Evolutionary conservation across 2,113 vertebrate species (phyloP), one percentile per base, ranked within the genome.

Genomic region (Taxidea taxus): DNA sequence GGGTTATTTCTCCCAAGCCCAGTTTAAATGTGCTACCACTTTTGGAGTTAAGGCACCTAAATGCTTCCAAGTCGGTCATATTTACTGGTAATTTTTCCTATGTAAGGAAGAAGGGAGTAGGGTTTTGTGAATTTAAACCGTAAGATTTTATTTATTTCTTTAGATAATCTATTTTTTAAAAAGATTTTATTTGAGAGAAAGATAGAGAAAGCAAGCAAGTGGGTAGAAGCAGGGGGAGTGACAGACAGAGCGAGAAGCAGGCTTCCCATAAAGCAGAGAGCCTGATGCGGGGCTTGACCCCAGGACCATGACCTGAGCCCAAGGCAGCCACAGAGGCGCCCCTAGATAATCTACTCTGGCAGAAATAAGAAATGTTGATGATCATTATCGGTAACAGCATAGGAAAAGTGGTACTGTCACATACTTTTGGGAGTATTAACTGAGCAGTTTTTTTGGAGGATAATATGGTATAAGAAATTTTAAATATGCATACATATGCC

Each of bases 21-120:
- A 91, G 7, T 70, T 94, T 94, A 42, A 85, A 66, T 64, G 31
- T 94, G 77, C 70, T 91, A 82, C 10, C 91, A 78, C 44, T 91
- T 72, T 37, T 80, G 27, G 44, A 84, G 44, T 84, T 90, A 74
- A 34, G 81, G 54, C 20, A 90, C 15, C 37, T 42, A 18, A 96
- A 95, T 56, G 51, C 90, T 82, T 87, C 31, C 20, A 77, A 92
- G 6, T 62, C 34, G 66, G 56, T 85, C 64, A 49, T 37, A 92
- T 92, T 84, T 88, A 88, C 16, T 58, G 27, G 44, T 58, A 60
- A 44, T 74, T 89, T 66, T 85, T 80, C 54, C 34, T 54, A 75
- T 72, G 2, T 58, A 94, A 81, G 37, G 51, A 91, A 83, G 12
- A 92, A 96, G 39, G 49, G 13, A 85, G 37, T 13, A 90, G 34